Conservation (phyloP, 2,797 vertebrate species). For the Myotis planiceps region DNA sequence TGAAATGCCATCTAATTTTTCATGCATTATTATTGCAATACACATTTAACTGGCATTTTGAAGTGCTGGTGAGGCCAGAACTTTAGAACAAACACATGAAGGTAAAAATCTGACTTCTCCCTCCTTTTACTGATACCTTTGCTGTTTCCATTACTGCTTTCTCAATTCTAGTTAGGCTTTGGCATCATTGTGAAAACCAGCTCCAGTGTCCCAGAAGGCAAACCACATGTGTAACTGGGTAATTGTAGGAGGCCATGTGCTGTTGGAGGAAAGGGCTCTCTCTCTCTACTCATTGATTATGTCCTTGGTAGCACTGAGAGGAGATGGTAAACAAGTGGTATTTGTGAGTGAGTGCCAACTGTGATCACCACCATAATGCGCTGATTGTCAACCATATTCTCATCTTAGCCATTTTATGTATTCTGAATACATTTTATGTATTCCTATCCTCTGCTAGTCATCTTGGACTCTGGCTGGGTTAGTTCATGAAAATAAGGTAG, state of each 20-base stretch:
- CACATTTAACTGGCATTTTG: not conserved
- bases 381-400: not conserved
- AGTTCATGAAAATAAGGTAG: conserved; percentile 1
- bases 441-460: not conserved
- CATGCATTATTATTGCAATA: not conserved
- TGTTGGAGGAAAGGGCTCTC: not conserved
- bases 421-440: not conserved
- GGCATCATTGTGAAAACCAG: not conserved
- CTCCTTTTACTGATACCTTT: not conserved
- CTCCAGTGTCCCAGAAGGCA: not conserved
- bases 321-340: not conserved
- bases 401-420: not conserved
- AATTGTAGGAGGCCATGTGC: not conserved
- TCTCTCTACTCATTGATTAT: not conserved
- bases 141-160: not conserved
- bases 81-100: not conserved
- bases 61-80: not conserved
- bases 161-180: not conserved
- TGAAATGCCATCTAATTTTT: not conserved
- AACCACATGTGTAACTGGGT: not conserved
- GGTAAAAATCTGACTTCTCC: not conserved
- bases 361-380: not conserved
- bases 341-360: not conserved
- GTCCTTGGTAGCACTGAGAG: not conserved
- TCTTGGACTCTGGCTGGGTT: not conserved